phyloP scores from a whole-genome alignment of 2,888 invertebrate genomes.

The Biston stratarius region DNA sequence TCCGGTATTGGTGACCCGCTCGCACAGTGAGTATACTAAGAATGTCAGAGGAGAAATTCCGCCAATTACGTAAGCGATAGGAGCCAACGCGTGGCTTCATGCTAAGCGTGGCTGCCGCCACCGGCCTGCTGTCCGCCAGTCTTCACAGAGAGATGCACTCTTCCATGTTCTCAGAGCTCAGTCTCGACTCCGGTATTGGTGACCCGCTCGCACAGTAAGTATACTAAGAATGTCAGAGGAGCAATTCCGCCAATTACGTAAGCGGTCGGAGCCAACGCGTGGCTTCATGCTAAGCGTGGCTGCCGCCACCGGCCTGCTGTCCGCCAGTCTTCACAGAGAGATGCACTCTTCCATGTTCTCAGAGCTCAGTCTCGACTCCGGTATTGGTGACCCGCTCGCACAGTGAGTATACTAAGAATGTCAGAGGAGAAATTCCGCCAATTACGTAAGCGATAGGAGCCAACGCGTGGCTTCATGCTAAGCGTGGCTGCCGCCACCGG shows the following conservation, averaged over 20 bases:
- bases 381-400: slow-evolving; percentile 87
- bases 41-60: slow-evolving; percentile 89
- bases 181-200: slow-evolving; percentile 93
- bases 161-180: slow-evolving; percentile 93
- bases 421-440: no score
- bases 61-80: slow-evolving; percentile 90
- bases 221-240: no score
- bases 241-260: no score
- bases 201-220: slow-evolving; percentile 80
- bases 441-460: no score
- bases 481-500: no score
- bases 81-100: slow-evolving; percentile 90
- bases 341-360: slow-evolving; percentile 95
- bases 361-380: slow-evolving; percentile 93
- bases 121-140: slow-evolving; percentile 90
- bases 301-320: slow-evolving; percentile 84
- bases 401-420: slow-evolving; percentile 71
- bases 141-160: slow-evolving; percentile 97
- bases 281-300: no score
- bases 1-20: slow-evolving; percentile 90
- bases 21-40: slow-evolving; percentile 69
- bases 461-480: no score
- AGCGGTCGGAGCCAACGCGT: no score
- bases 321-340: slow-evolving; percentile 96
- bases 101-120: slow-evolving; percentile 87